Percentiles rank a stretch among this genome's conserved stretches.
Evolutionary conservation across 2,888 invertebrate species (phyloP).

Genomic region (Eupithecia dodoneata): DNA sequence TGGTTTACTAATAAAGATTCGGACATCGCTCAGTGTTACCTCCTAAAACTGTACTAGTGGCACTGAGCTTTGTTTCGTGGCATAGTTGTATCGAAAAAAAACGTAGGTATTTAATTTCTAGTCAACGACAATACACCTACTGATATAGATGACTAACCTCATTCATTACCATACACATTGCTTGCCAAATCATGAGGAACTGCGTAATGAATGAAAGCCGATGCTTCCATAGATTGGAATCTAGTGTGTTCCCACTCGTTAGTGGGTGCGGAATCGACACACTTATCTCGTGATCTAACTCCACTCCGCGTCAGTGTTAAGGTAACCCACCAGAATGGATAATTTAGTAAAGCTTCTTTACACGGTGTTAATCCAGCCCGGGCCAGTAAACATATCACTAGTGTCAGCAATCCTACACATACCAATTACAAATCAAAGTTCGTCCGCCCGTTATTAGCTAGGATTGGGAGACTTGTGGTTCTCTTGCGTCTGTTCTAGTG

Average conservation of each 20-base stretch:
- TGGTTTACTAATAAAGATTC: neutral
- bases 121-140: neutral
- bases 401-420: neutral
- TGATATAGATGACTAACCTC: neutral
- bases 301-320: neutral
- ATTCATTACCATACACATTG: neutral
- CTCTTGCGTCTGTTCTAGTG: conserved; percentile 52
- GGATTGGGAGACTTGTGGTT: conserved; percentile 72
- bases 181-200: neutral
- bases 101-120: neutral
- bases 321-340: neutral
- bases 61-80: conserved; percentile 4
- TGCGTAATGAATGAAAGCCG: neutral
- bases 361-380: neutral
- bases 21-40: neutral
- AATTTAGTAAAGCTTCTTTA: neutral
- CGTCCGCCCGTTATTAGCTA: conserved; percentile 67
- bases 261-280: neutral
- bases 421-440: conserved; percentile 50
- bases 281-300: neutral
- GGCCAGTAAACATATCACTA: neutral
- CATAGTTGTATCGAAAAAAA: neutral
- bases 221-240: neutral
- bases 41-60: conserved; percentile 6
- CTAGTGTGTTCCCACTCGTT: neutral